Evolutionary conservation across 2,113 vertebrate species (phyloP).

Genomic region (Oplegnathus fasciatus): DNA sequence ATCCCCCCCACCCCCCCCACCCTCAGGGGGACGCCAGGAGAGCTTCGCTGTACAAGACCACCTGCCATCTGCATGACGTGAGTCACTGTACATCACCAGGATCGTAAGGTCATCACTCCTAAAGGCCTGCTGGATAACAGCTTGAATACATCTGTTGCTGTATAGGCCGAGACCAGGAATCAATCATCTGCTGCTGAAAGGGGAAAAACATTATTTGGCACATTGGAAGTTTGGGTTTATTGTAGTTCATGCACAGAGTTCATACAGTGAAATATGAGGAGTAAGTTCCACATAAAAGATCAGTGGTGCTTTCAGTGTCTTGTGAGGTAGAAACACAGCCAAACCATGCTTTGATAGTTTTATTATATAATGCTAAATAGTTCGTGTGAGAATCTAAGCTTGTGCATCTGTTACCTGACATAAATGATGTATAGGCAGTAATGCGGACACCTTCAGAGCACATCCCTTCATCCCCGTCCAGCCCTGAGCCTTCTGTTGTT

Average conservation of each 20-base stretch:
- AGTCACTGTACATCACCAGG: constrained; percentile 23
- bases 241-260: constrained; percentile 33
- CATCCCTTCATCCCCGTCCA: constrained; percentile 24
- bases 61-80: constrained; percentile 55
- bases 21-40: constrained; percentile 18
- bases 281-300: constrained; percentile 18
- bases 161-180: constrained; percentile 4
- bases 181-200: constrained; percentile 28
- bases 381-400: not conserved
- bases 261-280: constrained; percentile 34
- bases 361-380: not conserved
- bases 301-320: not conserved
- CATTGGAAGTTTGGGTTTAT: constrained; percentile 38
- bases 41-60: constrained; percentile 48
- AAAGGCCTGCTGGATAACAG: constrained; percentile 41
- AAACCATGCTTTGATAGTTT: constrained; percentile 5
- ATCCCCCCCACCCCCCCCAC: not conserved
- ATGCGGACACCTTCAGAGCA: constrained; percentile 38
- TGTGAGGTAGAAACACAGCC: constrained; percentile 16
- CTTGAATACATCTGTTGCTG: constrained; percentile 42
- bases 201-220: constrained; percentile 29
- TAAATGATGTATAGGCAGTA: not conserved
- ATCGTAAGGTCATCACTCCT: constrained; percentile 33
- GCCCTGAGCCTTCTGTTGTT: constrained; percentile 38
- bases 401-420: constrained; percentile 18